phyloP scores from a whole-genome alignment of 2,797 vertebrate genomes.

The Macropodus opercularis region DNA sequence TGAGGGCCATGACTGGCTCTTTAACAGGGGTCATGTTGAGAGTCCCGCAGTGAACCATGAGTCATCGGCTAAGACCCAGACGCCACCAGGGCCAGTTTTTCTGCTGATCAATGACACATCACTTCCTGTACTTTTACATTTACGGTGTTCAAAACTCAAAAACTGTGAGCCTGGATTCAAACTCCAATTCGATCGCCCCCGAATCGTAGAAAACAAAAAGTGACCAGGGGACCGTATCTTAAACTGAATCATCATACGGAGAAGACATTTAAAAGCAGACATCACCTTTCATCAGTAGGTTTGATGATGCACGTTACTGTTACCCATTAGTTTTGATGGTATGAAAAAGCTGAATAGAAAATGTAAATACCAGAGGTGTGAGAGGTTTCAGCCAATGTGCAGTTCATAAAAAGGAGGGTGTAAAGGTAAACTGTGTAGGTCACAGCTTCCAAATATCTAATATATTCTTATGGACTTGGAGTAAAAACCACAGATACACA shows the following conservation, averaged over 20 bases:
- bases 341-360: no score
- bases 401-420: no score
- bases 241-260: constrained; percentile 1
- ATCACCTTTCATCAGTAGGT: not conserved
- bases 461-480: no score
- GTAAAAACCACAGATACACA: no score
- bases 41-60: constrained; percentile 61
- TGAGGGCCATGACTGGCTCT: constrained; percentile 61
- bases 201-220: not conserved
- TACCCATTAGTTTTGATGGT: not conserved
- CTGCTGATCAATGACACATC: constrained; percentile 43
- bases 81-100: constrained; percentile 29
- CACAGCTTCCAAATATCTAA: no score
- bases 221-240: not conserved
- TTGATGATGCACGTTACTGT: not conserved
- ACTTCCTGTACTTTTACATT: constrained; percentile 23
- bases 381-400: no score
- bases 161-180: not conserved
- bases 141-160: no score
- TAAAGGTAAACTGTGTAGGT: no score
- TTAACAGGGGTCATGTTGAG: constrained; percentile 63
- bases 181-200: not conserved
- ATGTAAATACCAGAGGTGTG: not conserved
- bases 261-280: not conserved
- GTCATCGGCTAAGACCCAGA: constrained; percentile 52